phyloP scores from a whole-genome alignment of 2,888 invertebrate genomes.

The Rhimphoctona megacephalus region DNA sequence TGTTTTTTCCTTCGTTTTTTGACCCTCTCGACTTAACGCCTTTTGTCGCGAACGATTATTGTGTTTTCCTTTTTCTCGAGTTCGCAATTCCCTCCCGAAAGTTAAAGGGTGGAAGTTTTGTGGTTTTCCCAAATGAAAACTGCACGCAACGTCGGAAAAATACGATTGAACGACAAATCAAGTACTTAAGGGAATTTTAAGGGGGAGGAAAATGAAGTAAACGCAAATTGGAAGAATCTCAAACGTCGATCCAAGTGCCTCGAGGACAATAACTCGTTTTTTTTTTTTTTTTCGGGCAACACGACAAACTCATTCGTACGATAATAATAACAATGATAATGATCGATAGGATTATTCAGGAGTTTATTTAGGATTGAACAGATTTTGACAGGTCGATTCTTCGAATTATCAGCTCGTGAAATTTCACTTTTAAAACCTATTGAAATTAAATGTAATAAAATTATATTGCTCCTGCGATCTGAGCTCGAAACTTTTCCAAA shows the following conservation, averaged over 20 bases:
- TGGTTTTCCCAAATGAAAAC: background rate
- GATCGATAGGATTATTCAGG: slow-evolving; percentile 15
- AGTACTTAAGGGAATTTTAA: slow-evolving; percentile 50
- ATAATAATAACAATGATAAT: slow-evolving; percentile 23
- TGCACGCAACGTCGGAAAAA: slow-evolving; percentile 1
- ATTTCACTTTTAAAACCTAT: slow-evolving; percentile 30
- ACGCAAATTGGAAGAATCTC: slow-evolving; percentile 47
- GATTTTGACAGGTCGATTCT: slow-evolving; percentile 26
- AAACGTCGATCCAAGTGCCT: slow-evolving; percentile 12
- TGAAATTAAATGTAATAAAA: slow-evolving; percentile 76
- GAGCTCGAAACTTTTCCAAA: slow-evolving; percentile 33
- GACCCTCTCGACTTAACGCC: slow-evolving; percentile 54
- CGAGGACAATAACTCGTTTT: background rate
- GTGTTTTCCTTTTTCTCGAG: background rate
- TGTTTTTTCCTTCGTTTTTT: slow-evolving; percentile 31
- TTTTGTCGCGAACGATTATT: slow-evolving; percentile 41
- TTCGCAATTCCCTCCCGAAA: background rate
- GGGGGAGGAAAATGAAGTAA: background rate
- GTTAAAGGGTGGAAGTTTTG: background rate
- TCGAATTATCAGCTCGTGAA: slow-evolving; percentile 4
- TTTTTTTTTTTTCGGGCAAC: background rate
- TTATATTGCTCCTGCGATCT: slow-evolving; percentile 74
- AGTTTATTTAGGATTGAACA: slow-evolving; percentile 35
- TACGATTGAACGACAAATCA: slow-evolving; percentile 5
- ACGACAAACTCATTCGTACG: slow-evolving; percentile 4